phyloP scores from a whole-genome alignment of 2,113 vertebrate genomes.

The Haplotaxodon microlepis region DNA sequence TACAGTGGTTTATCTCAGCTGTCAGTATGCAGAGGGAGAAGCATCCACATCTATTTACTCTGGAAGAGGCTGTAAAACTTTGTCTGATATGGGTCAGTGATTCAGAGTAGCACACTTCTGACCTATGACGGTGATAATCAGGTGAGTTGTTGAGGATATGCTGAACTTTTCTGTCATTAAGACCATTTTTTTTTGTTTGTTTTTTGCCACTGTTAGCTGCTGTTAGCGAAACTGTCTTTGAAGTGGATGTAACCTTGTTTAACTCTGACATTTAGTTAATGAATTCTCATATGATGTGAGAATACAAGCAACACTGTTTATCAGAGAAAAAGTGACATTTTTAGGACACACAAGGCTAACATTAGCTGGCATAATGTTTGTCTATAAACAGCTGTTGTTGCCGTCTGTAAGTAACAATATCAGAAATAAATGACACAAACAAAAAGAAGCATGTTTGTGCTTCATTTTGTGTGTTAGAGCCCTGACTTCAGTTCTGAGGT shows the following conservation, averaged over 20 bases:
- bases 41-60: neutral
- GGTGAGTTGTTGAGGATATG: neutral
- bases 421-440: neutral
- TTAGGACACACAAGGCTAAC: neutral
- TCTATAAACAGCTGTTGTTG: neutral
- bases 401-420: neutral
- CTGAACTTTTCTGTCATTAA: neutral
- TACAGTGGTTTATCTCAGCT: neutral
- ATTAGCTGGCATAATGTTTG: neutral
- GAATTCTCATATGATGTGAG: neutral
- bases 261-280: neutral
- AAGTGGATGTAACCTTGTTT: neutral
- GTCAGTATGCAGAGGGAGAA: neutral
- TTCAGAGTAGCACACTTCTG: neutral
- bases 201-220: neutral
- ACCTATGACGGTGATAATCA: fast-evolving
- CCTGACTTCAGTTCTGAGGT: neutral
- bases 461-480: fast-evolving
- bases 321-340: neutral
- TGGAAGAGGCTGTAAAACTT: neutral
- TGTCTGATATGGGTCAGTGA: neutral
- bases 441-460: neutral
- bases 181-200: neutral
- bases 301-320: neutral
- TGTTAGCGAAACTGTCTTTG: neutral